Percentiles rank a stretch among this genome's conserved stretches.
phyloP scores from a whole-genome alignment of 2,797 vertebrate genomes.

The Gila robusta region DNA sequence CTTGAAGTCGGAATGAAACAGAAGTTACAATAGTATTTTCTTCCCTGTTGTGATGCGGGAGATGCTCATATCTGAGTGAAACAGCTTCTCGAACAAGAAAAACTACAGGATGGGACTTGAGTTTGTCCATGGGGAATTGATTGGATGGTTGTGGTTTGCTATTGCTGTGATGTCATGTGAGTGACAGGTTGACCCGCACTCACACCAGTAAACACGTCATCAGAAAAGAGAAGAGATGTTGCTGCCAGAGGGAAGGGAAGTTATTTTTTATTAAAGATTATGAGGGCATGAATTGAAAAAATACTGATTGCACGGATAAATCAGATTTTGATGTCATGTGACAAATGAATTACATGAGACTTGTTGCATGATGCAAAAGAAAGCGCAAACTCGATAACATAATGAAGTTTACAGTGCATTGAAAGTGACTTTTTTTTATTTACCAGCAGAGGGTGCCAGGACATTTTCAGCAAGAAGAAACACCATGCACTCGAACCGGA shows the following conservation, averaged over 20 bases:
- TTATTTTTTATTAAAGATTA: background rate
- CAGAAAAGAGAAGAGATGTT: background rate
- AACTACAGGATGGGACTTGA: background rate
- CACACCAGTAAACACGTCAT: background rate
- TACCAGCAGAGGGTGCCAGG: slow-evolving; percentile 30
- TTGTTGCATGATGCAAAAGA: background rate
- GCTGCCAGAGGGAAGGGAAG: background rate
- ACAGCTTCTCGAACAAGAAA: background rate
- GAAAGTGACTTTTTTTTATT: background rate
- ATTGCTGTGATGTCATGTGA: background rate
- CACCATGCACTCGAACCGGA: background rate
- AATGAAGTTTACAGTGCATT: background rate
- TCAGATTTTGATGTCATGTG: background rate
- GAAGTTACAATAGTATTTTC: no score
- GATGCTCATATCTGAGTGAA: background rate
- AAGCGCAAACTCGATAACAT: background rate
- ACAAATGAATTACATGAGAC: background rate
- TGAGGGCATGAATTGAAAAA: background rate
- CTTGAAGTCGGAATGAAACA: background rate
- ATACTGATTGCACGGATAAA: background rate
- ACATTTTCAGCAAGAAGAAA: background rate
- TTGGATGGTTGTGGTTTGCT: background rate
- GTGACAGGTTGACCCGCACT: background rate
- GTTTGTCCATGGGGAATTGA: background rate
- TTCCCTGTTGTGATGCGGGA: background rate